Base-by-base conservation (phyloP, 2,888 invertebrate species). In the Nycteola revayana region DNA sequence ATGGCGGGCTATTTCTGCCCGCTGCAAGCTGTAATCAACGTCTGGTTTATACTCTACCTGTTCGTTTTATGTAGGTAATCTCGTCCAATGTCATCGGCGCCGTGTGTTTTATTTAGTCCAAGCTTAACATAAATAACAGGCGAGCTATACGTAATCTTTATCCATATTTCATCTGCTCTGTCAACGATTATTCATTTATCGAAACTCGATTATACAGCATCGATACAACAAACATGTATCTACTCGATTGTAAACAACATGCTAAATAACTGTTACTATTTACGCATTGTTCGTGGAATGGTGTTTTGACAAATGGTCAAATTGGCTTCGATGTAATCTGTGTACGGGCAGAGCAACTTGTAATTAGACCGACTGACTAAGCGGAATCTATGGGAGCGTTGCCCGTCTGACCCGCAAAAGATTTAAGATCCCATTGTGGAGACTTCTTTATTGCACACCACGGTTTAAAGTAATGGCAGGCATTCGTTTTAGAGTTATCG, bases 351-450 rank as follows among this genome's bases (percentile, higher is more conserved):
- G 55, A 53, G 54, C 57, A 64, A 65, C 53, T 45, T 66, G 67
- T 75, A 72, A 78, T 79, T 77, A 77, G 72, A 66, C 36, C 57
- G 61, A 44, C 77, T 79, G 76, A 79, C 77, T 71, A 68, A 72
- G 77, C 77, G 60, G 50, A 72, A 77, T 77, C 68, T 70, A 70
- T 71, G 69, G 67, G 70, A 70, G 62, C 70, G 63, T 58, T 58
- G 62, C 40, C 60, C 62, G 53, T 46, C 56, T 60, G 59, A 65
- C 71, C 64, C 53, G 52, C 43, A 32, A 45, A 47, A 62, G 65
- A 75, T 74, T 72, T 72, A 74, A 66, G 51, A 53, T 57, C 49
- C 65, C 60, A 72, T 74, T 71, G 68, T 72, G 45, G 52, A 44
- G 59, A 58, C 60, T 72, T 66, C 66, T 73, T 69, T 73, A 69